Percentiles rank a stretch among this genome's conserved stretches.
Evolutionary conservation across 2,113 vertebrate species (phyloP).

Genomic region (Emydura subglobosa): DNA sequence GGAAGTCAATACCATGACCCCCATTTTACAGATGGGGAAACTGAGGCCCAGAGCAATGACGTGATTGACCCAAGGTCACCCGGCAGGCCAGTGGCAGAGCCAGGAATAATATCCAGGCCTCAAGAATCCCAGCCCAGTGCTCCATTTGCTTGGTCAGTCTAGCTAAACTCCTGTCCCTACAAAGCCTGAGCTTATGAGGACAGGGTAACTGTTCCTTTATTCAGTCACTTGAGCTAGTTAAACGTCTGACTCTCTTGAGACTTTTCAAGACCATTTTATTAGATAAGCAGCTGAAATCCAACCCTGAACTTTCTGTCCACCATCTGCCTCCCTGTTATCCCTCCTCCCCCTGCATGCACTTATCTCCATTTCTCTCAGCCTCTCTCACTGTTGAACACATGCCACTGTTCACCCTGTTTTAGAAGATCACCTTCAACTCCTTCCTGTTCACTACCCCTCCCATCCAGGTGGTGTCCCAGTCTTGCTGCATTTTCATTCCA

Average conservation of each 20-base stretch:
- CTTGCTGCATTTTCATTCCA: neutral
- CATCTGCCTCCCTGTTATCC: neutral
- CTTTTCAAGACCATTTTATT: neutral
- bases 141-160: neutral
- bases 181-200: neutral
- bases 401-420: neutral
- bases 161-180: neutral
- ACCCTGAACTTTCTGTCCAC: neutral
- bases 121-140: neutral
- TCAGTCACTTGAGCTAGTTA: neutral
- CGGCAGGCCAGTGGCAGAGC: neutral
- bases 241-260: neutral
- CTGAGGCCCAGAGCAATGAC: neutral
- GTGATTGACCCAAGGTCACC: neutral
- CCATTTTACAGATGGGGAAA: neutral
- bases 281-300: neutral
- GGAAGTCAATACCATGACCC: neutral
- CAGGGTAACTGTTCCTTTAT: neutral
- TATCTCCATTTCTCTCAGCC: neutral
- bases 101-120: neutral
- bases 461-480: neutral
- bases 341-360: neutral
- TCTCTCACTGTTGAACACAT: neutral
- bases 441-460: neutral
- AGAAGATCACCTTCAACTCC: neutral